Evolutionary conservation across 2,888 invertebrate genomes (phyloP).

Genomic region (Augiades crinisus): DNA sequence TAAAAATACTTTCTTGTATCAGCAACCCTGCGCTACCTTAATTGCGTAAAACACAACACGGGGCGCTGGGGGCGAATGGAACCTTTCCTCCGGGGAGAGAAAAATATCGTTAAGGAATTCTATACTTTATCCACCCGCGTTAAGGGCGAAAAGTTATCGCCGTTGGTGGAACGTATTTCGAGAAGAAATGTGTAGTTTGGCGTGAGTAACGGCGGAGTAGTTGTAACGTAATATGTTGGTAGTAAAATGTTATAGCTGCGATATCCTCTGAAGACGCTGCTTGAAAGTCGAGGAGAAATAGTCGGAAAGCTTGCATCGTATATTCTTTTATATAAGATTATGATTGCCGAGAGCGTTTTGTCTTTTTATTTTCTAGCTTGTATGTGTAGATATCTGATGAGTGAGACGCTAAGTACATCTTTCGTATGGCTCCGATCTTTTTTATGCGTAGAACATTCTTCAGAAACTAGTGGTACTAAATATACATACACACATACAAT

Average conservation of each 20-base stretch:
- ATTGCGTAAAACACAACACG: constrained; percentile 43
- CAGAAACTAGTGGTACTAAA: too few species aligned
- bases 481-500: too few species aligned
- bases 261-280: neutral
- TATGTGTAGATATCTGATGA: too few species aligned
- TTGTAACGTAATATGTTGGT: constrained; percentile 18
- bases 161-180: constrained; percentile 37
- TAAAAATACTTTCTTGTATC: neutral
- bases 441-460: too few species aligned
- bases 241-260: constrained; percentile 13
- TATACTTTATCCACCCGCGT: constrained; percentile 22
- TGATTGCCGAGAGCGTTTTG: too few species aligned
- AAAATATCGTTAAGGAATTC: constrained; percentile 3
- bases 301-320: too few species aligned
- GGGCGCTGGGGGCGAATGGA: constrained; percentile 54
- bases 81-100: constrained; percentile 45
- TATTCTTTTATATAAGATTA: too few species aligned
- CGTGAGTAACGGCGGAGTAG: constrained; percentile 48
- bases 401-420: too few species aligned
- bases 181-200: constrained; percentile 52
- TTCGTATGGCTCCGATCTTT: too few species aligned
- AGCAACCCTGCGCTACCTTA: constrained; percentile 35
- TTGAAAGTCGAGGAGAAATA: neutral
- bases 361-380: too few species aligned
- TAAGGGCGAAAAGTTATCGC: constrained; percentile 16